These are phyloP conservation scores for Acrocephalus kingi DNA, from an alignment of 2,113 vertebrate genomes.

Conservation along the genomic window DNA sequence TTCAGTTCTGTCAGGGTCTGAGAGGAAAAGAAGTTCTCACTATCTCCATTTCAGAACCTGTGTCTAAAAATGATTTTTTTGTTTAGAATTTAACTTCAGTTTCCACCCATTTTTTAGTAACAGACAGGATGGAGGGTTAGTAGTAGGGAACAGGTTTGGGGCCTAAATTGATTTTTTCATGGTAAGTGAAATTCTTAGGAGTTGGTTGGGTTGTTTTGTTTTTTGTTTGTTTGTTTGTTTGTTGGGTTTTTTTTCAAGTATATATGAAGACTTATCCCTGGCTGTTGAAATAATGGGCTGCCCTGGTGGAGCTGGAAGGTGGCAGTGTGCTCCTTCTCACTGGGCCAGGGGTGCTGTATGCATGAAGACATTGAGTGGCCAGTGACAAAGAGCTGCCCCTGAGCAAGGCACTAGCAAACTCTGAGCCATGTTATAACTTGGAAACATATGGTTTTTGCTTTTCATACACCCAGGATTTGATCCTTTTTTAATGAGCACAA, in stretches of 20 bases:
- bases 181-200: not conserved
- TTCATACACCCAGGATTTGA: not conserved
- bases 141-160: not conserved
- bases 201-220: not conserved
- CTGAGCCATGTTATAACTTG: not conserved
- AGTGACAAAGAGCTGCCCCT: not conserved
- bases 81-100: not conserved
- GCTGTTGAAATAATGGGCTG: not conserved
- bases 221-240: not conserved
- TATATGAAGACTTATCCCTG: not conserved
- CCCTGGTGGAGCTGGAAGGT: not conserved
- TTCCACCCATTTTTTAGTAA: not conserved
- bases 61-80: not conserved
- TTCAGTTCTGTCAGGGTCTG: not conserved
- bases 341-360: not conserved
- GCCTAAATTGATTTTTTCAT: too few relatives aligned
- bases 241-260: not conserved
- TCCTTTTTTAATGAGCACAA: not conserved
- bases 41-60: not conserved
- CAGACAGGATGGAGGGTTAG: fast-evolving
- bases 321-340: not conserved
- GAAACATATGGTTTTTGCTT: not conserved
- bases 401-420: not conserved
- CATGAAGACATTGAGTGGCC: not conserved
- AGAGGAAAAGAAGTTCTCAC: not conserved